Conservation (phyloP, 1,140 invertebrate species). For the Temnothorax curvispinosus region DNA sequence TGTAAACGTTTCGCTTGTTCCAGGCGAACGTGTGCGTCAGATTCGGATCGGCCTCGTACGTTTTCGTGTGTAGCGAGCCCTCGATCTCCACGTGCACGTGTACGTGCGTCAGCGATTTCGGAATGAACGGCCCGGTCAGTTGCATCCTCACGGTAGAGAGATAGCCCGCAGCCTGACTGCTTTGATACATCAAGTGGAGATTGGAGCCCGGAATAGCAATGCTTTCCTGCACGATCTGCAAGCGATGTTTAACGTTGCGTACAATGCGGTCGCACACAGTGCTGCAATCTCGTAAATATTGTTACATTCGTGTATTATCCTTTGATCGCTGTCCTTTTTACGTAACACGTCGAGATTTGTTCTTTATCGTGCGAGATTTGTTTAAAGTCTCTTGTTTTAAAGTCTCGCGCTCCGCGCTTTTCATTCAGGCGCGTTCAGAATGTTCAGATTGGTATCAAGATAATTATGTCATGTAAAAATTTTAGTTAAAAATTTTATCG, state of each 20-base stretch:
- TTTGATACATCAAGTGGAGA: constrained; percentile 96
- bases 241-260: constrained; percentile 60
- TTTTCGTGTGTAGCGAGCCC: constrained; percentile 95
- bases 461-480: background rate
- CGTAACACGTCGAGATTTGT: background rate
- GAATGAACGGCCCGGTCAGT: constrained; percentile 93
- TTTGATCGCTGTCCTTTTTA: background rate
- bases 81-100: constrained; percentile 96
- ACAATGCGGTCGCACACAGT: constrained; percentile 1
- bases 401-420: background rate
- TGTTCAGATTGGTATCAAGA: background rate
- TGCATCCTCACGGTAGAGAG: constrained; percentile 96
- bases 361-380: background rate
- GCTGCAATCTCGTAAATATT: constrained; percentile 28
- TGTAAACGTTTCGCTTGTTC: constrained; percentile 98
- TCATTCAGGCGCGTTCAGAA: background rate
- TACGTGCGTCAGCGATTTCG: constrained; percentile 93
- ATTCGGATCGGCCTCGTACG: constrained; percentile 98
- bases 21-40: constrained; percentile 98
- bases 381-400: no score
- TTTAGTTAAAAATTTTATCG: background rate
- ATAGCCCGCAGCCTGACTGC: constrained; percentile 96
- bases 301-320: background rate
- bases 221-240: constrained; percentile 97
- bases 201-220: constrained; percentile 96